Base-by-base conservation (phyloP, 92 coral and sea anemone species). In the Phenganax marumi region DNA sequence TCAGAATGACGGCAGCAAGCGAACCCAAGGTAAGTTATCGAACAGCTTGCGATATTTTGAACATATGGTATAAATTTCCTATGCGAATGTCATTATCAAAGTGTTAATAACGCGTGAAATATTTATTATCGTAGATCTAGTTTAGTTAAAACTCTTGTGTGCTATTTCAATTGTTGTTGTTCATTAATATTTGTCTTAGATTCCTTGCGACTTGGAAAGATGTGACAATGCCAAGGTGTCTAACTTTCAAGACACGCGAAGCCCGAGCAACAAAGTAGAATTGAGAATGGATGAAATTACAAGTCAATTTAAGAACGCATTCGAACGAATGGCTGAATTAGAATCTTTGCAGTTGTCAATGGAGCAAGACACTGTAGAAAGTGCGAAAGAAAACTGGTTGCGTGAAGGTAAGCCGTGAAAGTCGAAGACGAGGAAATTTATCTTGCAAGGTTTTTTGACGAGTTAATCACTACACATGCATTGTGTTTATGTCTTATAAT, bases 271-370 rank as follows among this genome's bases (percentile, higher is more conserved):
- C 54, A 78, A 78, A 62, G 83, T 78, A 12, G 83, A 78, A 22
- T 58, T 78, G 39, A 60, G 83, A 19, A 78, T 78, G 83, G 83
- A 78, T 46, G 83, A 78, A 50, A 78, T 78, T 43, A 78, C 83
- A 23, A 78, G 83, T 12, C 61, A 78, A 63, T 78, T 78, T 16
- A 78, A 78, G 69, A 78, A 63, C 83, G 83, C 83, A 4, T 78
- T 78, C 48, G 83, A 78, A 50, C 84, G 99, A 89, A 96, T 96
- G 99, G 99, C 99, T 26, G 99, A 96, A 84, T 84, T 96, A 62
- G 99, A 96, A 62, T 97, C 93, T 83, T 88, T 96, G 61, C 99
- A 96, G 52, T 90, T 97, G 64, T 96, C 99, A 55, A 96, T 96
- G 97, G 97, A 89, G 80, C 52, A 84, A 76, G 99, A 96, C 64